Evolutionary conservation across 1,140 invertebrate species (phyloP), one percentile per base, ranked within the genome.

Genomic region (Brachystomella parvula): DNA sequence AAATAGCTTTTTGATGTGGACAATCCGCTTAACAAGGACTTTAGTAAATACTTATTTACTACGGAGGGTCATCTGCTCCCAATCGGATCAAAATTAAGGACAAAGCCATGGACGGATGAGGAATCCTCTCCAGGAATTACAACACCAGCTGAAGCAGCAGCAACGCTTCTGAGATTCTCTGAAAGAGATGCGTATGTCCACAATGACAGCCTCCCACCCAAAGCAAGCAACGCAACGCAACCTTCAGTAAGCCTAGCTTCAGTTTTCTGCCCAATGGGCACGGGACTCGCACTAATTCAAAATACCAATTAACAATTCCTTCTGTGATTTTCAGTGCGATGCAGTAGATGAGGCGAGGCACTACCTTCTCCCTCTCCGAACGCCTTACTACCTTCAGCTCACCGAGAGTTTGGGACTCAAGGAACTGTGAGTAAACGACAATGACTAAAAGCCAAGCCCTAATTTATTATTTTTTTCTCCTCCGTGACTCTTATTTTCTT

Each of bases 61-160:
- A 88, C 87, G 6, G 85, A 88, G 75, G 87, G 86, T 1, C 86
- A 88, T 73, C 71, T 87, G 21, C 79, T 88, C 67, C 85, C 86
- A 15, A 74, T 88, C 2, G 75, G 77, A 44, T 67, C 73, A 15
- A 75, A 75, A 62, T 81, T 83, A 64, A 76, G 82, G 28, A 69
- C 75, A 33, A 77, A 79, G 63, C 63, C 67, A 15, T 80, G 76
- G 79, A 74, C 47, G 67, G 59, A 73, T 31, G 39, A 64, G 12
- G 61, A 59, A 31, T 33, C 19, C 29, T 59, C 53, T 6, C 12
- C 53, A 29, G 12, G 12, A 57, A 6, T 24, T 57, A n/a, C n/a
- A 21, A 47, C 44, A 47, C n/a, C 32, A 64, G 2, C 29, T 24
- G 24, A 24, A 29, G n/a, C n/a, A 57, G 24, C 53, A 57, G 21